These are phyloP conservation scores for Eurois occulta DNA, from an alignment of 2,888 invertebrate species.

Conservation along the genomic window DNA sequence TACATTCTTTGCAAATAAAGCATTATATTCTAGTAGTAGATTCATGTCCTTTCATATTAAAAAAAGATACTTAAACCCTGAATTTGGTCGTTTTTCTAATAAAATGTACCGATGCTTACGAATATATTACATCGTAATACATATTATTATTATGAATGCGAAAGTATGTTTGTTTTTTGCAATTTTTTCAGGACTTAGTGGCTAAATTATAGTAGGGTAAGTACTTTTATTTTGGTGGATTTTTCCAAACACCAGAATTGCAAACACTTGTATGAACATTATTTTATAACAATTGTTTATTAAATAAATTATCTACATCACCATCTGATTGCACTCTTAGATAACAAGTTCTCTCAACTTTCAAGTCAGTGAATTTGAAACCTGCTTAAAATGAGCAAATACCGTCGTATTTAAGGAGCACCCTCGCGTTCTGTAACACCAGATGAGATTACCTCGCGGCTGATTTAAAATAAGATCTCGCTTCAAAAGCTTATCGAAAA, in stretches of 20 bases:
- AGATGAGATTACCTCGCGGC: slow-evolving; percentile 42
- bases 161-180: too few relatives aligned
- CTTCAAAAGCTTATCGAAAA: slow-evolving; percentile 16
- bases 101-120: not conserved
- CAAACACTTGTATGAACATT: not conserved
- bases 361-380: slow-evolving; percentile 10
- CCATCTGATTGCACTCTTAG: not conserved
- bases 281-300: not conserved
- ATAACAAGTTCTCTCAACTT: not conserved
- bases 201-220: not conserved
- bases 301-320: not conserved
- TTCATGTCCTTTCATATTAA: not conserved
- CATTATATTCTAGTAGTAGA: not conserved
- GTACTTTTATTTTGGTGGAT: not conserved
- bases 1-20: too few relatives aligned
- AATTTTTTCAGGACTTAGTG: not conserved
- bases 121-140: not conserved
- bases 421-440: slow-evolving; percentile 14
- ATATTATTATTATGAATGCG: too few relatives aligned
- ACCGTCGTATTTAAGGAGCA: slow-evolving; percentile 19
- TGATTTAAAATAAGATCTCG: slow-evolving; percentile 32
- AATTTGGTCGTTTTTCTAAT: not conserved
- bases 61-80: too few relatives aligned
- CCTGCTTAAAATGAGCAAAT: slow-evolving; percentile 37
- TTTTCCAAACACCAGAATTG: not conserved